Evolutionary conservation across 2,888 invertebrate genomes (phyloP).

Genomic region (Agonum fuliginosum): DNA sequence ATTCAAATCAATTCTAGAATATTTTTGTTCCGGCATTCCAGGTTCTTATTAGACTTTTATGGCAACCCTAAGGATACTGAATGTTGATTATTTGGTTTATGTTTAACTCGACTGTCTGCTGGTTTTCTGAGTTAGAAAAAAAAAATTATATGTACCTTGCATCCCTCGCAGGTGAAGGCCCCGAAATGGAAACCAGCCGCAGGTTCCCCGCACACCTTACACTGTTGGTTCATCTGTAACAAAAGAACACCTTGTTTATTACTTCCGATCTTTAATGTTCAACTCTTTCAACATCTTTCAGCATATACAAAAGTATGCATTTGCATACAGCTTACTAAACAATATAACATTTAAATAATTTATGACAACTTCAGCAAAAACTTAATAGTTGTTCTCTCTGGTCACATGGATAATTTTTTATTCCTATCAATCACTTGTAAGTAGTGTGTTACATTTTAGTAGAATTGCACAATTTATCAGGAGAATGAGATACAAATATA

Average conservation of each 20-base stretch:
- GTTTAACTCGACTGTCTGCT: no score
- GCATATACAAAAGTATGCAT: slow-evolving; percentile 11
- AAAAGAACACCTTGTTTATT: slow-evolving; percentile 63
- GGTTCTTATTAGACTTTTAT: no score
- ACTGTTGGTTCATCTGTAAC: slow-evolving; percentile 97
- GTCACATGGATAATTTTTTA: neutral
- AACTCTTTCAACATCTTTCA: slow-evolving; percentile 26
- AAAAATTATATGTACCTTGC: slow-evolving; percentile 85
- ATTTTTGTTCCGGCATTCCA: no score
- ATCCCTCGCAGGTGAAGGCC: slow-evolving; percentile 96
- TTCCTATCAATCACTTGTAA: slow-evolving; percentile 8
- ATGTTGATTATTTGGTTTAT: no score
- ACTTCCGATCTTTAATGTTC: slow-evolving; percentile 37
- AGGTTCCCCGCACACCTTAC: slow-evolving; percentile 96
- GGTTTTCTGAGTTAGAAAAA: neutral
- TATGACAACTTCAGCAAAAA: slow-evolving; percentile 9
- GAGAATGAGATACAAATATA: neutral
- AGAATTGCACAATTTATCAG: slow-evolving; percentile 9
- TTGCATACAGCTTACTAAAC: slow-evolving; percentile 7
- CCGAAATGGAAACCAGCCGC: slow-evolving; percentile 97
- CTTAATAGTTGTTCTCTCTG: slow-evolving; percentile 10
- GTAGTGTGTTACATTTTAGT: slow-evolving; percentile 3
- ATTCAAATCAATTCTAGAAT: no score
- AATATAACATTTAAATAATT: slow-evolving; percentile 34
- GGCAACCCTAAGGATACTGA: no score